These are phyloP conservation scores for Pungitius pungitius DNA, from an alignment of 2,113 vertebrate genomes.

Conservation along the genomic window DNA sequence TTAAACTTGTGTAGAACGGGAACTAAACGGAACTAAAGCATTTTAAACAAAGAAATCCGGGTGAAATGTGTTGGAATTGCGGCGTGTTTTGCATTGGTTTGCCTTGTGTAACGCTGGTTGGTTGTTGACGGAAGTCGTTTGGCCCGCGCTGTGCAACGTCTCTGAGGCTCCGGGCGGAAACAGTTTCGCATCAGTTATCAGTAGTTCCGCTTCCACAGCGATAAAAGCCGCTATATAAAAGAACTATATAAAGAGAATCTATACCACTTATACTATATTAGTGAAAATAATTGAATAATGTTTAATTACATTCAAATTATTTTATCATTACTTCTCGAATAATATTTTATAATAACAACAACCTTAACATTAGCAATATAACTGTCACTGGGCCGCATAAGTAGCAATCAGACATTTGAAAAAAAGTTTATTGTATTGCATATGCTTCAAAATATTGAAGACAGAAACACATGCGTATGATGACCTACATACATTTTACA, in stretches of 20 bases:
- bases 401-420: not conserved
- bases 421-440: slow-evolving; percentile 48
- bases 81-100: not conserved
- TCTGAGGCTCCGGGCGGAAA: slow-evolving; percentile 30
- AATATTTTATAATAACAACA: not conserved
- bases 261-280: too few species aligned
- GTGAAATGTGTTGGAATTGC: not conserved
- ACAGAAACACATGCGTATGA: slow-evolving; percentile 5
- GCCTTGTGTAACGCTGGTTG: not conserved
- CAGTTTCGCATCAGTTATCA: fast-evolving
- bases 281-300: too few species aligned
- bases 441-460: slow-evolving; percentile 8
- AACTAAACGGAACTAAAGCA: not conserved
- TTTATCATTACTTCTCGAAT: not conserved
- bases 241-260: too few species aligned
- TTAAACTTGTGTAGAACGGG: not conserved
- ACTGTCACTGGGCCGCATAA: not conserved
- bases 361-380: not conserved
- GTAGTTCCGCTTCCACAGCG: slow-evolving; percentile 28
- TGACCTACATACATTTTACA: slow-evolving; percentile 8
- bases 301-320: too few species aligned
- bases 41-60: not conserved
- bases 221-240: too few species aligned
- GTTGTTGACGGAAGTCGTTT: slow-evolving; percentile 7
- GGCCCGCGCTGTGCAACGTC: slow-evolving; percentile 1